A percentile compares a stretch with the other conserved stretches of the same genome.
These are phyloP conservation scores for Panzeria rudis DNA, from an alignment of 2,888 invertebrate genomes.

Conservation along the genomic window DNA sequence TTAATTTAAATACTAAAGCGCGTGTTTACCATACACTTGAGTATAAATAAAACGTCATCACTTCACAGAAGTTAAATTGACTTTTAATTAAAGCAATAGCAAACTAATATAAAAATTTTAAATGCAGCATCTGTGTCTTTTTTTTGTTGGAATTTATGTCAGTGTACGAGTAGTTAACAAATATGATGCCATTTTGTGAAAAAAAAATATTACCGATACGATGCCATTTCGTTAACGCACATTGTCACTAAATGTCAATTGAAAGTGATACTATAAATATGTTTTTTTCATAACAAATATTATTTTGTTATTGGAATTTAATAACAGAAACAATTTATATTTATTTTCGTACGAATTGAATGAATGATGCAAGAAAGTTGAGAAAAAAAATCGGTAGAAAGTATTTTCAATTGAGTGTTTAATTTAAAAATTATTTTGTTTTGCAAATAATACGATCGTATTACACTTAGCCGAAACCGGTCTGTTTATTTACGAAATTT, in stretches of 20 bases:
- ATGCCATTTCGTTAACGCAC: constrained; percentile 41
- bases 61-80: constrained; percentile 23
- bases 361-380: constrained; percentile 12
- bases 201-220: no score
- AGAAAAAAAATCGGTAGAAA: no score
- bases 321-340: constrained; percentile 48
- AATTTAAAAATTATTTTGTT: constrained; percentile 16
- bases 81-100: constrained; percentile 42
- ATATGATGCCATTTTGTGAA: constrained; percentile 21
- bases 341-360: constrained; percentile 25
- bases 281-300: constrained; percentile 15
- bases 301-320: constrained; percentile 57
- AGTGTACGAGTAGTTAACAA: background rate
- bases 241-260: constrained; percentile 26
- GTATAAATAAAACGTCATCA: background rate
- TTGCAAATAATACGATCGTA: constrained; percentile 9
- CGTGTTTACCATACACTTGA: background rate
- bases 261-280: constrained; percentile 15
- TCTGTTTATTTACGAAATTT: no score
- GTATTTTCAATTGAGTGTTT: constrained; percentile 17
- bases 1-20: constrained; percentile 34
- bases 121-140: background rate
- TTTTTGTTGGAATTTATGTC: background rate
- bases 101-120: constrained; percentile 28
- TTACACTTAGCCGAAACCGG: no score